Base-by-base conservation (phyloP, 2,113 vertebrate genomes). In the Crocuta crocuta region DNA sequence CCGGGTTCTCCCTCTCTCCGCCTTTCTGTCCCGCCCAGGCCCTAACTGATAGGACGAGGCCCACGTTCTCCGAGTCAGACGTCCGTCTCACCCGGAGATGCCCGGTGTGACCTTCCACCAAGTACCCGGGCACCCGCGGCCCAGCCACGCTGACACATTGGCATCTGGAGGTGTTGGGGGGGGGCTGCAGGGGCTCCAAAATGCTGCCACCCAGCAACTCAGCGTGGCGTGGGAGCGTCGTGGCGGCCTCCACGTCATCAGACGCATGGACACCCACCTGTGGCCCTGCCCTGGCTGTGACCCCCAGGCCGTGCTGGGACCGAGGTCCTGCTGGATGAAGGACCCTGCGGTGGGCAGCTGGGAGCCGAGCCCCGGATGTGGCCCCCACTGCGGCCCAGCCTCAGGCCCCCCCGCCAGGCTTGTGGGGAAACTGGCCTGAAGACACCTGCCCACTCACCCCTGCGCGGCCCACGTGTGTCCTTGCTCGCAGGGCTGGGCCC, bases 51-150 rank as follows among this genome's bases (percentile, higher is more conserved):
- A 9, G 17, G 76, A 33, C 4, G 28, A 33, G 76, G 76, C 48
- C 76, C 48, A 50, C 45, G 78, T 13, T n/a, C 50, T 1, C 33
- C 0, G 19, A 8, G 17, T 13, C 50, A n/a, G 50, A 2, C 6
- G 11, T 10, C 33, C 19, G 1, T 8, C 78, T 13, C 50, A 55
- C 33, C 78, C 0, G 13, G 53, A 39, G 4, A 39, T 7, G 16
- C n/a, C 4, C 3, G 7, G 80, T 15, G 13, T 61, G 7, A 5
- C 1, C n/a, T 82, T 23, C 53, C n/a, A 5, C 53, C 23, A 2
- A 24, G 24, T 2, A 3, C 28, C 10, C 0, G 19, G 19, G 50
- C 3, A 1, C 50, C 78, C 1, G 33, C 0, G 10, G 50, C 50
- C 23, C 23, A 8, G 79, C 21, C 80, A 10, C 9, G 2, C 1